These are phyloP conservation scores for Drosophila mayaguana DNA, from an alignment of 2,888 invertebrate species.

Conservation along the genomic window DNA sequence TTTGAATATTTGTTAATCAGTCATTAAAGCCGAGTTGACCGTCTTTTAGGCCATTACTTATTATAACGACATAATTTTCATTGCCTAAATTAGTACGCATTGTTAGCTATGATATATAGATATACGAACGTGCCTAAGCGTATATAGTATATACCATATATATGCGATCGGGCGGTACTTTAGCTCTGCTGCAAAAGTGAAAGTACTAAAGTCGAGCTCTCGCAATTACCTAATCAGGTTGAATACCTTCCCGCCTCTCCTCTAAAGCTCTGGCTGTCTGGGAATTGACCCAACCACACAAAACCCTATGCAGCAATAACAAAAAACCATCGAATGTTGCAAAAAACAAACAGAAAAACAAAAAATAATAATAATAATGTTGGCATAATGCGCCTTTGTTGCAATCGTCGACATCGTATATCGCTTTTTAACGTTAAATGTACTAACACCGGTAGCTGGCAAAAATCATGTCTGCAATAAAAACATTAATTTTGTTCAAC, in stretches of 20 bases:
- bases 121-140: neutral
- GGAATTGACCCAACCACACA: constrained; percentile 49
- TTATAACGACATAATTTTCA: constrained; percentile 55
- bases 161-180: constrained; percentile 31
- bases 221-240: constrained; percentile 57
- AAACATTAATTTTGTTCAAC: constrained; percentile 27
- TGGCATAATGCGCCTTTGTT: constrained; percentile 72
- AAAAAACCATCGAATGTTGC: constrained; percentile 40
- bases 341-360: constrained; percentile 18
- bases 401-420: constrained; percentile 54
- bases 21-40: constrained; percentile 37
- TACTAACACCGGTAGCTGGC: constrained; percentile 41
- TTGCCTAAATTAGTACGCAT: constrained; percentile 68
- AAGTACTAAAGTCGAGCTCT: constrained; percentile 41
- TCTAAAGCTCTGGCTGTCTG: constrained; percentile 35
- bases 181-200: constrained; percentile 50
- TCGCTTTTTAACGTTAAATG: constrained; percentile 55
- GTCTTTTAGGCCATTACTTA: constrained; percentile 48
- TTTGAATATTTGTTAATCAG: constrained; percentile 59
- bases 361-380: constrained; percentile 43
- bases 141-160: neutral
- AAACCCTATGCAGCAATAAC: constrained; percentile 26
- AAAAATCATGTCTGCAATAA: constrained; percentile 27
- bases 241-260: constrained; percentile 13
- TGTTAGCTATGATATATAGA: constrained; percentile 44